Conservation (phyloP, 2,888 invertebrate species). For the Lasius platythorax region DNA sequence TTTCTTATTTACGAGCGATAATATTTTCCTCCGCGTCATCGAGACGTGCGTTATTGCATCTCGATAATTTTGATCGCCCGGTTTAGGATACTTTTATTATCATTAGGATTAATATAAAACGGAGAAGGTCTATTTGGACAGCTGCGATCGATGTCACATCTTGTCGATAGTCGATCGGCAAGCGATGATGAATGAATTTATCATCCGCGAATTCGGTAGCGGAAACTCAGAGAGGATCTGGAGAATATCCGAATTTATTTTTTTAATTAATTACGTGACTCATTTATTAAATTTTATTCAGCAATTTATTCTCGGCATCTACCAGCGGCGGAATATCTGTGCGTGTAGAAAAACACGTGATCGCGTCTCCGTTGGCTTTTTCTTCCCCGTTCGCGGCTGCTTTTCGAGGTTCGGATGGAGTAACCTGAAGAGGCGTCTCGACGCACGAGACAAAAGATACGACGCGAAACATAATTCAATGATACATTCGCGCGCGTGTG, state of each 20-base stretch:
- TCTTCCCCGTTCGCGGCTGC: not conserved
- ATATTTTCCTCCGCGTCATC: not conserved
- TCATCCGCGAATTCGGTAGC: not conserved
- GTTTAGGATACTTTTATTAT: conserved; percentile 12
- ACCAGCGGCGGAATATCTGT: not conserved
- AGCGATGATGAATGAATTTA: not conserved
- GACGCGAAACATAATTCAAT: not conserved
- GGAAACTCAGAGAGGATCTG: not conserved
- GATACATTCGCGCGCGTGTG: not conserved
- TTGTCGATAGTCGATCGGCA: not conserved
- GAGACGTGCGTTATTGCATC: not conserved
- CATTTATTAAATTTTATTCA: not conserved
- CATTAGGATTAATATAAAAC: not conserved
- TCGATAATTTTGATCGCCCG: not conserved
- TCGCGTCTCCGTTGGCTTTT: not conserved
- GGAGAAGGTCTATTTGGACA: conserved; percentile 5
- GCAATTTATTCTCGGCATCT: not conserved
- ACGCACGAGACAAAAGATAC: not conserved
- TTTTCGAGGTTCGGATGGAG: not conserved
- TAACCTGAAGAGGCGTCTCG: not conserved
- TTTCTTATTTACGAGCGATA: not conserved
- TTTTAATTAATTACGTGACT: not conserved
- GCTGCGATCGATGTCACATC: not conserved
- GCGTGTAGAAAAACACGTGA: conserved; percentile 10
- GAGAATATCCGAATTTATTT: not conserved